phyloP scores from a whole-genome alignment of 2,888 invertebrate genomes.

The Allophyes oxyacanthae region DNA sequence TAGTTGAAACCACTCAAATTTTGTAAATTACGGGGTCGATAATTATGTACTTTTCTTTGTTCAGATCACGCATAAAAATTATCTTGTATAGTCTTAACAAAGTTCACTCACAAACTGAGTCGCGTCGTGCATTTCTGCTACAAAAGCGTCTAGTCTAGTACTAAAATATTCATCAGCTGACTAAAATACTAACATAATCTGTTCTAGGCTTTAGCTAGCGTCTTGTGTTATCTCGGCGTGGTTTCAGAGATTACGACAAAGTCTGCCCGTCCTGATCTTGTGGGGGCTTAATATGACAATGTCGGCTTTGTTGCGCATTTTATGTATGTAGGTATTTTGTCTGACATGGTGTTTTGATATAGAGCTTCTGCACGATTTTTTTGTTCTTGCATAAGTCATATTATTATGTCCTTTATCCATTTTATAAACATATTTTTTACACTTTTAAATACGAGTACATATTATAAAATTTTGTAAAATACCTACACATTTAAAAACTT shows the following conservation, averaged over 20 bases:
- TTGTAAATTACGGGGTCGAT: too few relatives aligned
- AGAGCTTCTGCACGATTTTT: neutral
- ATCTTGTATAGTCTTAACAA: too few relatives aligned
- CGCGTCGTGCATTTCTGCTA: slow-evolving; percentile 22
- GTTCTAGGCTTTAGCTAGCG: slow-evolving; percentile 45
- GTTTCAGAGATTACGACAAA: slow-evolving; percentile 50
- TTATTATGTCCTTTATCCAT: too few relatives aligned
- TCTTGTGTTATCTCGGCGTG: slow-evolving; percentile 51
- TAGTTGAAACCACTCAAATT: too few relatives aligned
- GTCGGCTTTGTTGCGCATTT: slow-evolving; percentile 29
- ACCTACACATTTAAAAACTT: too few relatives aligned
- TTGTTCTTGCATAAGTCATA: too few relatives aligned
- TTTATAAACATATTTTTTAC: too few relatives aligned
- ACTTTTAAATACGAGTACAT: too few relatives aligned
- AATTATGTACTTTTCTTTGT: too few relatives aligned
- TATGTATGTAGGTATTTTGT: slow-evolving; percentile 16
- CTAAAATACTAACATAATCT: slow-evolving; percentile 55
- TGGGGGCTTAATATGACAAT: slow-evolving; percentile 52
- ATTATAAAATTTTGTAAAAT: too few relatives aligned
- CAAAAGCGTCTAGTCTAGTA: slow-evolving; percentile 21
- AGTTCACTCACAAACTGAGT: neutral
- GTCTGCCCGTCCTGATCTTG: slow-evolving; percentile 46
- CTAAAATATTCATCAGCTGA: slow-evolving; percentile 51
- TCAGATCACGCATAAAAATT: too few relatives aligned
- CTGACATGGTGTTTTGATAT: neutral